These are phyloP conservation scores for Pomacea maculata DNA, from an alignment of 1,140 invertebrate species.

Conservation along the genomic window DNA sequence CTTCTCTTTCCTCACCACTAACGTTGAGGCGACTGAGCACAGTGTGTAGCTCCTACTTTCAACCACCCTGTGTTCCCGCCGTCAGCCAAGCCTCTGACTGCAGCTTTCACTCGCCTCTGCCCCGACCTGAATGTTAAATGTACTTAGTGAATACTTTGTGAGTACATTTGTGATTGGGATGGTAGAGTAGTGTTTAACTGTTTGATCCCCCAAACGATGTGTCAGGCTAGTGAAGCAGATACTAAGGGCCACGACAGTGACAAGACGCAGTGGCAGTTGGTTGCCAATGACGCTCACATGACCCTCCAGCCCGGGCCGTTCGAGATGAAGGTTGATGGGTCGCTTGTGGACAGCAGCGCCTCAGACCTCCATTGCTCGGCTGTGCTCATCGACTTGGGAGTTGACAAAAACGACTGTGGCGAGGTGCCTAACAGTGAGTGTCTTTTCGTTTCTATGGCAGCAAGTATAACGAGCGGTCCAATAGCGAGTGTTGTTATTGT, in stretches of 20 bases:
- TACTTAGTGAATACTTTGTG: too few relatives aligned
- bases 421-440: slow-evolving; percentile 18
- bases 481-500: too few relatives aligned
- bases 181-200: too few relatives aligned
- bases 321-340: neutral
- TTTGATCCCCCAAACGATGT: too few relatives aligned
- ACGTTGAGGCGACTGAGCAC: too few relatives aligned
- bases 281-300: neutral
- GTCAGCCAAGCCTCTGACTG: neutral
- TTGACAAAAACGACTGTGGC: slow-evolving; percentile 11
- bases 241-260: neutral
- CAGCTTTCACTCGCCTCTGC: neutral
- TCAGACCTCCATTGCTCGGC: neutral
- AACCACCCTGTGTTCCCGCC: too few relatives aligned
- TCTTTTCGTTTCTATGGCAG: neutral
- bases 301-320: neutral
- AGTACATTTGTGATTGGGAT: neutral
- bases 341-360: neutral
- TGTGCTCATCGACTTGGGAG: slow-evolving; percentile 20
- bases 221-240: neutral
- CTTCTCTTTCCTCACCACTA: too few relatives aligned
- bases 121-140: neutral
- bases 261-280: neutral
- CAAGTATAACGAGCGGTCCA: too few relatives aligned
- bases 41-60: too few relatives aligned